phyloP scores from a whole-genome alignment of 2,113 vertebrate genomes.

The Lucifuga dentata region DNA sequence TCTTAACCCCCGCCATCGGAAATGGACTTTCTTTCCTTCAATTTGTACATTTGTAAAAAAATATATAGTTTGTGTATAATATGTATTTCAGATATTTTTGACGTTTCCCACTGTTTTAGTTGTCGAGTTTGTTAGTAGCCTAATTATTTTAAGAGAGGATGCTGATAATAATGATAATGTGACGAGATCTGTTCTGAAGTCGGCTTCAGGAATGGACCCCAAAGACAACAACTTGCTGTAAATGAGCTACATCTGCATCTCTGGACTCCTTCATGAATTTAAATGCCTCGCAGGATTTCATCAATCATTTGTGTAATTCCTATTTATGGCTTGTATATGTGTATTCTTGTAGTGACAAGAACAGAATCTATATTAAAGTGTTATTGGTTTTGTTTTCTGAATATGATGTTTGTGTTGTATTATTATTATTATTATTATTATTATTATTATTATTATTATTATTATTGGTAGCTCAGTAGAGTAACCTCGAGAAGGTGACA shows the following conservation, averaged over 20 bases:
- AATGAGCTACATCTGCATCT: slow-evolving; percentile 74
- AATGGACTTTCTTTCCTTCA: slow-evolving; percentile 66
- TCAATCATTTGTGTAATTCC: slow-evolving; percentile 95
- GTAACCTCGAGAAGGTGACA: no score
- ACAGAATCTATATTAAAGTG: slow-evolving; percentile 98
- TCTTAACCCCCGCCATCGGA: slow-evolving; percentile 11
- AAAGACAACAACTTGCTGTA: slow-evolving; percentile 84
- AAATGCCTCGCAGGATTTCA: slow-evolving; percentile 83
- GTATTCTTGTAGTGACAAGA: slow-evolving; percentile 92
- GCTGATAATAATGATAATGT: slow-evolving; percentile 80
- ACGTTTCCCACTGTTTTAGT: slow-evolving; percentile 85
- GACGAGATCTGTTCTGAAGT: slow-evolving; percentile 77
- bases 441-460: slow-evolving; percentile 44
- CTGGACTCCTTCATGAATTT: slow-evolving; percentile 67
- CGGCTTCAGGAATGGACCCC: slow-evolving; percentile 87
- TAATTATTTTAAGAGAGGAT: slow-evolving; percentile 83
- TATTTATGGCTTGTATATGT: slow-evolving; percentile 99
- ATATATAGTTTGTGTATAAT: slow-evolving; percentile 84
- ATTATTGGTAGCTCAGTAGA: not conserved
- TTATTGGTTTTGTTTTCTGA: slow-evolving; percentile 89
- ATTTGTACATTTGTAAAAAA: slow-evolving; percentile 87
- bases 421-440: slow-evolving; percentile 39
- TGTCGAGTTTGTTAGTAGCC: slow-evolving; percentile 84
- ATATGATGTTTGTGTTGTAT: slow-evolving; percentile 51
- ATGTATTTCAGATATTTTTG: slow-evolving; percentile 84